Base-by-base conservation (phyloP, 2,888 invertebrate genomes). In the Athalia rosae region DNA sequence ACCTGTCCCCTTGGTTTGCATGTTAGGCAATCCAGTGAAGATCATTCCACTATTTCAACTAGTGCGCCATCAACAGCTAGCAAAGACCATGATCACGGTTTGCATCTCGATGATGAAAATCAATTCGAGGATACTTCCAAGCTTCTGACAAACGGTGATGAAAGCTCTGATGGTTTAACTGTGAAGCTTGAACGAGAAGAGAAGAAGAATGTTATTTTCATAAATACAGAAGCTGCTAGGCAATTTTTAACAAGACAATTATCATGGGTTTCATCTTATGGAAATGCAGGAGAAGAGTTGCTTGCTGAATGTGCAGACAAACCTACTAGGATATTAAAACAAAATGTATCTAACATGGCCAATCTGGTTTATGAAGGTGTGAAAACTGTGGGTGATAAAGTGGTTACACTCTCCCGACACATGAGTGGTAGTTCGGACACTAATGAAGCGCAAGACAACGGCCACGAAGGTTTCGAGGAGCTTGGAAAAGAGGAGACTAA, bases 201-300 rank as follows among this genome's bases (percentile, higher is more conserved):
- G 74, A 92, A 92, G 84, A 90, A 91, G 78, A 94, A 94, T 84
- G 93, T 94, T 83, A 93, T 94, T 84, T 94, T 95, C 86, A 93
- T 95, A n/a, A 95, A 95, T 86, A 94, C 95, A 47, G 94, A 94
- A 90, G 94, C 95, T 64, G 95, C 95, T 4, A 92, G 93, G 83
- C 95, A 95, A 84, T 96, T 95, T 89, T 89, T 96, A 73, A 94
- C 94, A 15, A 92, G 93, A 82, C 95, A 95, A 84, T 90, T 95
- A 28, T 94, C 94, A 2, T 94, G 94, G 93, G 94, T 95, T 74
- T 94, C 94, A 8, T 89, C 90, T 1, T 90, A 90, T 50, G 89
- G 90, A n/a, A 89, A 86, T 71, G 90, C 92, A 7, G 93, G 94
- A 66, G 95, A 95, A 87, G 94, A 94, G 84, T 92, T 93, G 84